Conservation (phyloP, 2,797 vertebrate genomes). For the Okamejei kenojei region DNA sequence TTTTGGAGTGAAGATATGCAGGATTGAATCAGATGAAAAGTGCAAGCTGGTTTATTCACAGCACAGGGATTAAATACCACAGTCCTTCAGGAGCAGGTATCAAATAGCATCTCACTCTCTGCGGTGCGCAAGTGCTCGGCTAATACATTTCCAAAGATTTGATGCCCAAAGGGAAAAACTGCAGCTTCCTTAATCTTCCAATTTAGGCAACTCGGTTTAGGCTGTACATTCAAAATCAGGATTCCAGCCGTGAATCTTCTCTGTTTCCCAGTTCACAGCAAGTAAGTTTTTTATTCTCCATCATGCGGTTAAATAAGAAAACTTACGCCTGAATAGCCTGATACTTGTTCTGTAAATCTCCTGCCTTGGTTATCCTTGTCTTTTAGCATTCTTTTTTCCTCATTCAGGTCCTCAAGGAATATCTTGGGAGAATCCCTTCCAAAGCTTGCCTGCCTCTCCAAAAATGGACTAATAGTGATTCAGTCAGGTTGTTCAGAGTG, state of each 20-base stretch:
- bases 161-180: background rate
- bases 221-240: background rate
- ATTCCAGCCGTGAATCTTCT: background rate
- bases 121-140: background rate
- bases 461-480: background rate
- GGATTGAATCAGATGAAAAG: background rate
- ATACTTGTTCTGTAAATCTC: conserved; percentile 11
- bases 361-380: background rate
- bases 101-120: background rate
- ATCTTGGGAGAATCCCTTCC: background rate
- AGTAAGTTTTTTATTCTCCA: background rate
- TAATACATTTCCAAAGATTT: conserved; percentile 17
- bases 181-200: conserved; percentile 27
- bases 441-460: background rate
- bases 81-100: background rate
- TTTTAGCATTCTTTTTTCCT: background rate
- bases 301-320: background rate
- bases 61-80: background rate
- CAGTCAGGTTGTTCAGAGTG: background rate
- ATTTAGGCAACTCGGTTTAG: conserved; percentile 2
- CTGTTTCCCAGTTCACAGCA: background rate
- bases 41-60: conserved; percentile 1
- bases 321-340: background rate
- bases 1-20: background rate
- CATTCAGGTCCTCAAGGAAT: conserved; percentile 16